Evolutionary conservation across 2,797 vertebrate genomes (phyloP), one percentile per base, ranked within the genome.

Genomic region (Thripadectes ignobilis): DNA sequence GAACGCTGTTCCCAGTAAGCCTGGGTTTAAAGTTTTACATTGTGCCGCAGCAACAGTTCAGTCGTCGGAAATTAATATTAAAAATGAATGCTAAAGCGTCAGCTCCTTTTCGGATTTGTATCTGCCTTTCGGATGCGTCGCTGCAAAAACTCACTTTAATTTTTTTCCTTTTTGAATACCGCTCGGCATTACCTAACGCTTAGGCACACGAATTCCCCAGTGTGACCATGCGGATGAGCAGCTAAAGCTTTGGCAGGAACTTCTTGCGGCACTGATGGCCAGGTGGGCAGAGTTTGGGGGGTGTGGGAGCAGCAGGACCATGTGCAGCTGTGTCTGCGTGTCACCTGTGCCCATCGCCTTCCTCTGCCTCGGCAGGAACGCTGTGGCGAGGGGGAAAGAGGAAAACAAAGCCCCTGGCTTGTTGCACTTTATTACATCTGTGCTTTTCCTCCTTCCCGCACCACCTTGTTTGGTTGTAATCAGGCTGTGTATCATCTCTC

Each of bases 161-260:
- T 19, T 9, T 20, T 39, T 29, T 23, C 14, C 14, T 16, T n/a
- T 43, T 4, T 2, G 8, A 19, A 8, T 7, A 2, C 29, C 21
- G 22, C 0, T 55, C 8, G 14, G 6, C 12, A 0, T 78, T 71
- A 2, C 5, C 29, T 45, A 0, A 8, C 11, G 17, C 2, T 3
- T 18, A 85, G 49, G 46, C 36, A 1, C 38, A 0, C 2, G n/a
- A 27, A 32, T 93, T 87, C 66, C 65, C 30, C 66, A 4, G 0
- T 43, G 76, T 10, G 17, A 74, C 6, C 30, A 0, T 6, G 76
- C 34, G 67, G 73, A 72, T 26, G 29, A 71, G 22, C 51, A 49
- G 62, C 39, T 45, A 15, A 51, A 72, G 46, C 36, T 17, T 71
- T 77, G 62, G 55, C 89, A 80, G 52, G 81, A 96, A 97, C 88